Base-by-base conservation (phyloP, 2,797 vertebrate genomes). In the Geotrypetes seraphini region DNA sequence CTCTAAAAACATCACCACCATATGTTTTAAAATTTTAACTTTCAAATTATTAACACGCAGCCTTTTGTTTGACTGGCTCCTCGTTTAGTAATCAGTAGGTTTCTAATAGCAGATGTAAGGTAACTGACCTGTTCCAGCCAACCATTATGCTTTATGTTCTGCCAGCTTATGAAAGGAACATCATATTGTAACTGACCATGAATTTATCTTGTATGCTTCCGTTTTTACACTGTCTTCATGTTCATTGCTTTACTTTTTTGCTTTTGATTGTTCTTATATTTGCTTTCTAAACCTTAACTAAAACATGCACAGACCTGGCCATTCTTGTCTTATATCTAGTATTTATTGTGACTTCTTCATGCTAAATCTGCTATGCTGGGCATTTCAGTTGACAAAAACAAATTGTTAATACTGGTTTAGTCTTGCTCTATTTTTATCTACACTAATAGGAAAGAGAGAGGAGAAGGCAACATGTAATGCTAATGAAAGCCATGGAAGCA, bases 401-500 rank as follows among this genome's bases (percentile, higher is more conserved):
- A 52, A 56, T 27, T 43, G 19, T 48, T 53, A 43, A 47, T 39
- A 34, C 19, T 29, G 31, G 23, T 49, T 61, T 60, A 58, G 45
- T 61, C 60, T 50, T 47, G 47, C 57, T 69, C 73, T 71, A 66
- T 75, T 73, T 63, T 63, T 62, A 60, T 77, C 60, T 81, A 66
- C 68, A 63, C 50, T 71, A 54, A 55, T 83, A 98, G 95, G 93
- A 98, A 47, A 84, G 86, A 47, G 92, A 98, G 57, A 77, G 92
- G 57, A 85, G 89, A 35, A 74, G 87, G 35, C 92, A 98, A 47
- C 92, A 98, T 47, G 83, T 91, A 84, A 91, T 95, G 85, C 81
- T 98, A 28, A 84, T 93, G 83, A 97, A 93, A 78, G 90, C 91
- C 31, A 84, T 96, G 71, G 92, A 98, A 51, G 87, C 91, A 21